Conservation (phyloP, 1,140 invertebrate species). For the Drosophila hydei region DNA sequence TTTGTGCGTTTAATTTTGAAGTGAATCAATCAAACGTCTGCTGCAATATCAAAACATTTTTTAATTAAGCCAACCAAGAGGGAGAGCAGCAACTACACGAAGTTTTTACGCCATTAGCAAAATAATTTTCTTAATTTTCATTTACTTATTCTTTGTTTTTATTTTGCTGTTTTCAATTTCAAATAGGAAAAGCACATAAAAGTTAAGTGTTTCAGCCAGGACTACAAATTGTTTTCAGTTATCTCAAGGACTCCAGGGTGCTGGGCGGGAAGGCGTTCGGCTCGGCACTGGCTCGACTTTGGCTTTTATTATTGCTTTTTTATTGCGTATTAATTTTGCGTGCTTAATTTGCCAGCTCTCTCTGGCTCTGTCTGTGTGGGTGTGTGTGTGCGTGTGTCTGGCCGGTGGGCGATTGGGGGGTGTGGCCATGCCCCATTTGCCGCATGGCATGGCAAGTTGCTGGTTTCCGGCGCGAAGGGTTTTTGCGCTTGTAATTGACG, state of each 20-base stretch:
- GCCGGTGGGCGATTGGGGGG: conserved; percentile 23
- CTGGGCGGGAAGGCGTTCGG: not conserved
- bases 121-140: conserved; percentile 53
- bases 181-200: conserved; percentile 43
- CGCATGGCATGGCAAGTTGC: conserved; percentile 11
- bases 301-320: conserved; percentile 82
- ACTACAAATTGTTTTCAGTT: conserved; percentile 75
- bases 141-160: conserved; percentile 28
- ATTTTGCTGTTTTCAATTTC: conserved; percentile 29
- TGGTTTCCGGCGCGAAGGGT: conserved; percentile 55
- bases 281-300: conserved; percentile 22
- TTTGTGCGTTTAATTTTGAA: conserved; percentile 42
- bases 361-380: not conserved
- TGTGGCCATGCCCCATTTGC: conserved; percentile 45
- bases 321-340: conserved; percentile 83
- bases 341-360: conserved; percentile 72
- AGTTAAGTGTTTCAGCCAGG: conserved; percentile 51
- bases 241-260: conserved; percentile 23
- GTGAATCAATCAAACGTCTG: conserved; percentile 75
- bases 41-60: conserved; percentile 68
- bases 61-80: conserved; percentile 68
- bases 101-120: conserved; percentile 55
- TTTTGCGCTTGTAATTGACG: conserved; percentile 69
- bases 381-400: conserved; percentile 6
- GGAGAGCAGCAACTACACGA: conserved; percentile 43